These are phyloP conservation scores for Aleiodes sp. DNA, from an alignment of 1,140 invertebrate genomes.

Conservation along the genomic window DNA sequence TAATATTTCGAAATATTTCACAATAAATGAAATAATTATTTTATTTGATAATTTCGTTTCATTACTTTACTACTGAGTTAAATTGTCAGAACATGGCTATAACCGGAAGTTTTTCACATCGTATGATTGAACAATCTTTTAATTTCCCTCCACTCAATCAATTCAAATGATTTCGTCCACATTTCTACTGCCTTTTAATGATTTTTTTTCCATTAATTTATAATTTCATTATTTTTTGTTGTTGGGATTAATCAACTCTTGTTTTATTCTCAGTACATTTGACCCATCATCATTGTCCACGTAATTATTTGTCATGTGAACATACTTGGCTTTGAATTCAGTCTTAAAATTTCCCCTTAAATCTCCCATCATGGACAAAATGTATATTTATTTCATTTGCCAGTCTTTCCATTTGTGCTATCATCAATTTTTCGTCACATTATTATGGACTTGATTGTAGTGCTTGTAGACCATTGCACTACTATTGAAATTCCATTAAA, in stretches of 20 bases:
- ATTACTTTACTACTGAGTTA: too few relatives aligned
- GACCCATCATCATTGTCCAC: slow-evolving; percentile 40
- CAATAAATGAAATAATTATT: too few relatives aligned
- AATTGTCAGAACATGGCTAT: too few relatives aligned
- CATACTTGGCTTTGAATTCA: slow-evolving; percentile 62
- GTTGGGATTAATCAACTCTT: slow-evolving; percentile 52
- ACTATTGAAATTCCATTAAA: slow-evolving; percentile 53
- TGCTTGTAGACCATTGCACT: slow-evolving; percentile 57
- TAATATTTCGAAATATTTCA: too few relatives aligned
- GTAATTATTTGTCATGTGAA: slow-evolving; percentile 49
- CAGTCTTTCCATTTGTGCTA: slow-evolving; percentile 60
- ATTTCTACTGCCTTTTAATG: background rate
- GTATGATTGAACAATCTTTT: too few relatives aligned
- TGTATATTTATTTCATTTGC: slow-evolving; percentile 55
- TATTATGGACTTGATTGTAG: slow-evolving; percentile 54
- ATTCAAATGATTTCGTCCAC: too few relatives aligned
- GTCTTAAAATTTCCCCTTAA: slow-evolving; percentile 61
- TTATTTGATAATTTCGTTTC: too few relatives aligned
- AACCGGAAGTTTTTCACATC: too few relatives aligned
- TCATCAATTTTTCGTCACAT: slow-evolving; percentile 33
- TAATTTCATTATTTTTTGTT: too few relatives aligned
- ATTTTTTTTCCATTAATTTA: background rate
- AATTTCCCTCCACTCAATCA: too few relatives aligned
- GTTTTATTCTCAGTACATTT: slow-evolving; percentile 43
- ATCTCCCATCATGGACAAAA: slow-evolving; percentile 47